Percentiles rank a stretch among this genome's conserved stretches.
phyloP scores from a whole-genome alignment of 2,113 vertebrate species.

The Nothoprocta perdicaria region DNA sequence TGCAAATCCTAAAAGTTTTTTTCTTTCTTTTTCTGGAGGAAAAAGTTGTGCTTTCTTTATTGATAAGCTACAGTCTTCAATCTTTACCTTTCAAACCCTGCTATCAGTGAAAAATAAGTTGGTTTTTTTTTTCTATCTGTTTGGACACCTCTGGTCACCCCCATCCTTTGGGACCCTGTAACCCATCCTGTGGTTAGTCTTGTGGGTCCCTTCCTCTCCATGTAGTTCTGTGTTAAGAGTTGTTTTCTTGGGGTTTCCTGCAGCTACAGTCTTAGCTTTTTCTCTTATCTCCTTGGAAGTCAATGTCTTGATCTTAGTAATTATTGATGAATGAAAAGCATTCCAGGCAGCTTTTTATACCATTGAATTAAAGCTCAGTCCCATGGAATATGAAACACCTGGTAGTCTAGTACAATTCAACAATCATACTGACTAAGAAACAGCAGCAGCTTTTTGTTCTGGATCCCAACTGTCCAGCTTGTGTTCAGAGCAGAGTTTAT shows the following conservation, averaged over 20 bases:
- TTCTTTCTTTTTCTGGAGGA: background rate
- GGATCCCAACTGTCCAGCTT: background rate
- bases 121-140: background rate
- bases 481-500: background rate
- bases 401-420: background rate
- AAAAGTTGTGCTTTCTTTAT: background rate
- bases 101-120: background rate
- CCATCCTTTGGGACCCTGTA: background rate
- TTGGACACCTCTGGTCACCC: background rate
- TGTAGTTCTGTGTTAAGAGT: background rate
- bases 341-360: background rate
- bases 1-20: background rate
- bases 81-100: background rate
- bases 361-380: background rate
- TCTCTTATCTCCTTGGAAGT: fast-evolving
- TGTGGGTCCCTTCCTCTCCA: background rate
- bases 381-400: background rate
- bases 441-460: background rate
- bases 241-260: background rate
- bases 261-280: background rate
- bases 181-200: background rate
- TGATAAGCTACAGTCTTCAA: background rate
- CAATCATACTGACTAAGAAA: background rate
- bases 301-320: background rate
- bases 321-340: background rate